Percentiles rank a stretch among this genome's conserved stretches.
Conservation (phyloP, 2,888 invertebrate species). For the Eurytoma adleriae region DNA sequence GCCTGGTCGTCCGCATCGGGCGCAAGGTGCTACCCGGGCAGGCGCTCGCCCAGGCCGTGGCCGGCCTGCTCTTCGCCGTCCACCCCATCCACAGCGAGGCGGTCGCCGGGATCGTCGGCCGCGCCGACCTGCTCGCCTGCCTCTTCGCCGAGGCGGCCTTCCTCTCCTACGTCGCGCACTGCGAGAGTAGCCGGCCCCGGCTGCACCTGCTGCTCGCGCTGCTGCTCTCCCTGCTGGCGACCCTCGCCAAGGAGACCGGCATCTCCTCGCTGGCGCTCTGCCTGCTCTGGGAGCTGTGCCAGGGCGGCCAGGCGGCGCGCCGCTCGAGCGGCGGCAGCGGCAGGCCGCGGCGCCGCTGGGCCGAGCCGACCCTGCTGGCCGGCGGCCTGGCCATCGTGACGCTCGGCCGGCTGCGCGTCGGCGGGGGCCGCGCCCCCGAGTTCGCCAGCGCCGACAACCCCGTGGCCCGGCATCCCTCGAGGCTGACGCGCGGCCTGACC, state of each 20-base stretch:
- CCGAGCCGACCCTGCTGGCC: slow-evolving; percentile 80
- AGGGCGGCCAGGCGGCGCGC: slow-evolving; percentile 70
- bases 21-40: slow-evolving; percentile 82
- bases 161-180: slow-evolving; percentile 89
- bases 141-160: slow-evolving; percentile 93
- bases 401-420: slow-evolving; percentile 87
- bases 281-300: slow-evolving; percentile 88
- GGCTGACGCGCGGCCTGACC: slow-evolving; percentile 90
- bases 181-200: slow-evolving; percentile 70
- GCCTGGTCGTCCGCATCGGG: slow-evolving; percentile 87
- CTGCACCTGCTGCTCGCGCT: slow-evolving; percentile 70
- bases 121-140: slow-evolving; percentile 95
- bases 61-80: slow-evolving; percentile 93
- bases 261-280: slow-evolving; percentile 94
- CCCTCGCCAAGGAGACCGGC: slow-evolving; percentile 97
- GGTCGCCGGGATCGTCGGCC: slow-evolving; percentile 95
- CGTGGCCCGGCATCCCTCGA: slow-evolving; percentile 89
- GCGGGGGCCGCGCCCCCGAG: slow-evolving; percentile 83
- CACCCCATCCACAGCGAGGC: slow-evolving; percentile 99
- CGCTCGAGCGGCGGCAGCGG: slow-evolving; percentile 55
- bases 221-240: slow-evolving; percentile 85
- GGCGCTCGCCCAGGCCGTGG: slow-evolving; percentile 83
- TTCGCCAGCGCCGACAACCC: slow-evolving; percentile 98
- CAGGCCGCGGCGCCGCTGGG: slow-evolving; percentile 63
- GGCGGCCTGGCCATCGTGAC: slow-evolving; percentile 84